Conservation (phyloP, 2,113 vertebrate species). For the Tyto alba region DNA sequence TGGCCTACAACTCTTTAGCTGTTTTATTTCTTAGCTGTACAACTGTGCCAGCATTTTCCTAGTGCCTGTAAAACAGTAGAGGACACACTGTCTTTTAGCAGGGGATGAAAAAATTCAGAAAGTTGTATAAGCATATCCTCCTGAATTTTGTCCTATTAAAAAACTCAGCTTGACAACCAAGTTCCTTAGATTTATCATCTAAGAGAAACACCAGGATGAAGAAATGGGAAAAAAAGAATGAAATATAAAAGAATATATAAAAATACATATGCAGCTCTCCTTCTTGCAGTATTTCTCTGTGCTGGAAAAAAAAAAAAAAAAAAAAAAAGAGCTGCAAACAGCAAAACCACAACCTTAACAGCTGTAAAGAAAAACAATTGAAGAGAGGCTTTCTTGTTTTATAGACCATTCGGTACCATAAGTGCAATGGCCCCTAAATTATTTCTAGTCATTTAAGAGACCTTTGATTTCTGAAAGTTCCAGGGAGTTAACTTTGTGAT, state of each 20-base stretch:
- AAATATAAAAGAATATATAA: neutral
- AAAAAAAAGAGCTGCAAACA: neutral
- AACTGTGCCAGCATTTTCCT: neutral
- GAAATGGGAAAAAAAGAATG: neutral
- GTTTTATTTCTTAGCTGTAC: neutral
- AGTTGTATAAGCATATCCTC: neutral
- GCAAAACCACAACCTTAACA: neutral
- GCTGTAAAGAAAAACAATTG: neutral
- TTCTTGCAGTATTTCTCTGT: neutral
- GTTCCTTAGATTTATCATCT: neutral
- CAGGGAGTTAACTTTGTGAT: neutral
- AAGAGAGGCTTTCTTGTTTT: neutral
- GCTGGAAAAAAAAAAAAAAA: neutral
- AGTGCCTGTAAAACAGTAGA: neutral
- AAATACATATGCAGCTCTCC: neutral
- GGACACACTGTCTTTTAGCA: constrained; percentile 11
- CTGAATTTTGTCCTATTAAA: neutral
- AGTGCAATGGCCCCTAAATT: neutral
- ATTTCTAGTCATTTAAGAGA: neutral
- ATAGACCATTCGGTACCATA: neutral
- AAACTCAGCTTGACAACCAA: neutral
- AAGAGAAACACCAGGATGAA: neutral
- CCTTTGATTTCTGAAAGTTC: constrained; percentile 10
- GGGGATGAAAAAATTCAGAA: neutral
- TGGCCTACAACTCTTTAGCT: neutral